Percentiles rank a stretch among this genome's conserved stretches.
Conservation (phyloP, 2,888 invertebrate genomes). For the Acronicta leporina region DNA sequence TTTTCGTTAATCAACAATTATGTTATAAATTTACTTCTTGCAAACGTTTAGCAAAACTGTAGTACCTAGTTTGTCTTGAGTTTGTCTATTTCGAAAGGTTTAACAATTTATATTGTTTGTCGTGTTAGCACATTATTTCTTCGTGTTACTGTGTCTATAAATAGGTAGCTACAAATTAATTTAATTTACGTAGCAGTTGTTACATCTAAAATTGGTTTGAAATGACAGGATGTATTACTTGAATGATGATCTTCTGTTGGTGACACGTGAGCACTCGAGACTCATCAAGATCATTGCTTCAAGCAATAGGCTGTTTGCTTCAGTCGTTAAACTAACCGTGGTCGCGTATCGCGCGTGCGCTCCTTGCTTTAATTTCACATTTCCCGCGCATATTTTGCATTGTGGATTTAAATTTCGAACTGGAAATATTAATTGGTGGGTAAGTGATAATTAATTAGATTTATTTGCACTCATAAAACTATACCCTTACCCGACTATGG, state of each 20-base stretch:
- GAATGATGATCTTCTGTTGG: conserved; percentile 21
- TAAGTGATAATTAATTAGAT: background rate
- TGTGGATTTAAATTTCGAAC: background rate
- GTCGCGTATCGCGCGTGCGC: conserved; percentile 27
- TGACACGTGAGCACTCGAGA: conserved; percentile 20
- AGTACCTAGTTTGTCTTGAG: too few species aligned
- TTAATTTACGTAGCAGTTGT: background rate
- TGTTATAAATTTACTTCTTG: too few species aligned
- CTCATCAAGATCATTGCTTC: conserved; percentile 28
- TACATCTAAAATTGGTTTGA: conserved; percentile 5
- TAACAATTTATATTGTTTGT: too few species aligned
- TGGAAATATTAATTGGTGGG: background rate
- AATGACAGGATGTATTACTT: conserved; percentile 45
- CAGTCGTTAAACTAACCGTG: conserved; percentile 17
- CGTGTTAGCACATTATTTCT: too few species aligned
- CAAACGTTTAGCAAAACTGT: too few species aligned
- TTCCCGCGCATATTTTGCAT: conserved; percentile 3
- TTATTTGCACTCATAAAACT: too few species aligned
- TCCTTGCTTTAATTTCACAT: conserved; percentile 4
- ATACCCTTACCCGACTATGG: too few species aligned
- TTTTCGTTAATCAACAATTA: too few species aligned
- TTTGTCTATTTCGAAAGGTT: too few species aligned
- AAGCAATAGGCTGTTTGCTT: conserved; percentile 1
- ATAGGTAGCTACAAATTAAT: background rate
- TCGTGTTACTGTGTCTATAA: background rate